Evolutionary conservation across 1,140 invertebrate genomes (phyloP).

Genomic region (Leptoteleia sp.): DNA sequence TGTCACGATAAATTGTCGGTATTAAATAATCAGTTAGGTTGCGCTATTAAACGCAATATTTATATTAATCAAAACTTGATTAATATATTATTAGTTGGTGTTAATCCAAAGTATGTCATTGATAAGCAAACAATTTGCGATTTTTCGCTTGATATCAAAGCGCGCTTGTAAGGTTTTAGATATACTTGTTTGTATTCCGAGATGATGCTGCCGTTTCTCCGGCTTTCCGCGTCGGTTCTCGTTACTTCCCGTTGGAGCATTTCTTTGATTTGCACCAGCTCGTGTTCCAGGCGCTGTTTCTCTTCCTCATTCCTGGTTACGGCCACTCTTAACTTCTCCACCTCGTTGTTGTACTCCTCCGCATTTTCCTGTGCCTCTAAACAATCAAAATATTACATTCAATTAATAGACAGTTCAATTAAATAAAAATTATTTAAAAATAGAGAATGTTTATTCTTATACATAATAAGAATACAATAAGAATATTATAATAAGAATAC

Average conservation of each 20-base stretch:
- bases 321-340: conserved; percentile 87
- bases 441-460: too few relatives aligned
- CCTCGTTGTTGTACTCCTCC: conserved; percentile 89
- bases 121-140: conserved; percentile 32
- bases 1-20: conserved; percentile 1
- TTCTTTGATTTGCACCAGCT: conserved; percentile 91
- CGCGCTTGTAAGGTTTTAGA: too few relatives aligned
- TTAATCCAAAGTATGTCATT: conserved; percentile 32
- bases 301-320: conserved; percentile 92
- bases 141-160: too few relatives aligned
- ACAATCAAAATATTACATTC: conserved; percentile 6
- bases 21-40: not conserved
- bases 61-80: too few relatives aligned
- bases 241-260: conserved; percentile 91
- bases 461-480: too few relatives aligned
- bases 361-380: conserved; percentile 87
- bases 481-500: too few relatives aligned
- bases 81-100: too few relatives aligned
- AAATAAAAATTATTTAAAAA: too few relatives aligned
- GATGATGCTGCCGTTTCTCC: conserved; percentile 88
- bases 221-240: conserved; percentile 87
- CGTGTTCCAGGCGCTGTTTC: conserved; percentile 88
- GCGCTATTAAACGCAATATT: too few relatives aligned
- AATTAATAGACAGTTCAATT: not conserved
- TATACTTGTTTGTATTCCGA: conserved; percentile 93